Evolutionary conservation across 2,888 invertebrate genomes (phyloP), one percentile per base, ranked within the genome.

Genomic region (Troides helena): DNA sequence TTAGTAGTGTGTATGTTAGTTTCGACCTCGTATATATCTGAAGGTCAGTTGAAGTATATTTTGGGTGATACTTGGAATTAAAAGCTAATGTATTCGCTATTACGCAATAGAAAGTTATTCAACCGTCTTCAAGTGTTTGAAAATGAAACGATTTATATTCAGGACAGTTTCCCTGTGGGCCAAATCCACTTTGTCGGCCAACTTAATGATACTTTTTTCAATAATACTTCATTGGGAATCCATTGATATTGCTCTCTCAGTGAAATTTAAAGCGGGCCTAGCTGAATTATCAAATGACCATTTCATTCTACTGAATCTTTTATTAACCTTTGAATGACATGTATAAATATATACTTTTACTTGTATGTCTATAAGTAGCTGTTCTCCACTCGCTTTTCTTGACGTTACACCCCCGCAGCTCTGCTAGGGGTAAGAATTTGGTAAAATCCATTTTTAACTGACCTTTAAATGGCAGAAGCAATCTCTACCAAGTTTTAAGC

Each of bases 121-220:
- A 5, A 14, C 39, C 17, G 50, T 17, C 50, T 50, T 14, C 18
- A 50, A 50, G 50, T 17, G 17, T 14, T 50, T 50, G 50, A 50
- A 4, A 46, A 46, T 17, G 5, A 14, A 18, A 36, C n/a, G 39
- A 67, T 67, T 67, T 67, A 39, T 67, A 61, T 61, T 67, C 67
- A 53, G 36, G 36, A 23, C 36, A 23, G 21, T 62, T 58, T 39
- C 36, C 53, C 7, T 1, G 60, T 61, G 30, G 18, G 5, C 39
- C 36, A 53, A 53, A 56, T 67, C 36, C 14, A 58, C 17, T 57
- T 43, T 21, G n/a, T 21, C 50, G 30, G 60, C 50, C 43, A 46
- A 21, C 12, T 62, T 67, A 46, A 60, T 50, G 21, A 23, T 65
- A 23, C 57, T 46, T 61, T 59, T 60, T 66, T 46, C 59, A 66